Evolutionary conservation across 2,797 vertebrate species (phyloP), one percentile per base, ranked within the genome.

Genomic region (Pangasius krempfi): DNA sequence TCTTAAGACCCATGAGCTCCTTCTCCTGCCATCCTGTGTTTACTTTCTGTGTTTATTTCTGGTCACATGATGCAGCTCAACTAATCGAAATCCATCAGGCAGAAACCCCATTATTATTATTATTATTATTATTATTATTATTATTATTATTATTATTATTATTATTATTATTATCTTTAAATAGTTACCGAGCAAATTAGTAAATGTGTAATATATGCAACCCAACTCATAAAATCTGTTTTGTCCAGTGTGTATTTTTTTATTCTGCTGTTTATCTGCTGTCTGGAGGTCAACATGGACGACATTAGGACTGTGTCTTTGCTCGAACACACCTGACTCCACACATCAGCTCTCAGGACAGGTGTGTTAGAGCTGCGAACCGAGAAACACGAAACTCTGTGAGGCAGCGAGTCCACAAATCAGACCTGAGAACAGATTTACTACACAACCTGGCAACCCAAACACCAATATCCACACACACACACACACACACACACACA

Each of bases 271-370:
- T 80, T 18, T 9, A 37, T 64, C 58, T 83, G 30, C 25, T 81
- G 30, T 12, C 80, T 44, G 80, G 40, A 84, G 25, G 6, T 47
- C 82, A 70, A 20, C 1, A 6, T 33, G 56, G 37, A 14, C 0
- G 25, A 0, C 40, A 64, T 83, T 64, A 83, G 58, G n/a, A 56
- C 66, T 54, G 66, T 72, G 47, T 37, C 50, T 85, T 85, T 60
- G 50, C 76, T 87, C 33, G 52, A 9, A 73, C 4, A 30, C 68
- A 88, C 80, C 68, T 88, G 80, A 64, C 87, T 84, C 80, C 33
- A 62, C 70, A 73, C 80, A 73, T 88, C 87, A 88, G 68, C 56
- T 72, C 18, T 50, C 40, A 58, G 81, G 81, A 62, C 54, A 84
- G 87, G 79, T 83, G 66, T 83, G 87, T 73, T 50, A 18, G 52